These are phyloP conservation scores for Apamea epomidion DNA, from an alignment of 2,888 invertebrate genomes.

Conservation along the genomic window DNA sequence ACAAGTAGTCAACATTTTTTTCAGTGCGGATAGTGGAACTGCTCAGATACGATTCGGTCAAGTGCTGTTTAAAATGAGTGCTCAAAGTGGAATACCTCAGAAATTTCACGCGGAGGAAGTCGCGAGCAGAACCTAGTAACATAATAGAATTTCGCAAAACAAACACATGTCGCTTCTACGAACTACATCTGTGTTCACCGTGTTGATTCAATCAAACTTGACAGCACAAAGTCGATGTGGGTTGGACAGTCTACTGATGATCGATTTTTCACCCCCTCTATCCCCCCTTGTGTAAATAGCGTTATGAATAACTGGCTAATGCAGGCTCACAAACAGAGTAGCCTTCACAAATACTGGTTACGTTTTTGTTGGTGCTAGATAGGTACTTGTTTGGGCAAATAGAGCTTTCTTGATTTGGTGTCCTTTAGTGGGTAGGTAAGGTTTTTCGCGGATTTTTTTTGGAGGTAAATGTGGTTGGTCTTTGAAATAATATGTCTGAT, in stretches of 20 bases:
- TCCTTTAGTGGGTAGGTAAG: neutral
- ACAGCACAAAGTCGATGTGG: constrained; percentile 89
- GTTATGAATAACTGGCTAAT: constrained; percentile 74
- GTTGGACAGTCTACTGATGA: constrained; percentile 85
- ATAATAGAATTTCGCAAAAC: constrained; percentile 10
- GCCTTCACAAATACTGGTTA: constrained; percentile 53
- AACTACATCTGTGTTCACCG: constrained; percentile 69
- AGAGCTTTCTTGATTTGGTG: constrained; percentile 12
- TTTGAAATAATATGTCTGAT: neutral
- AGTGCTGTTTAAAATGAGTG: neutral
- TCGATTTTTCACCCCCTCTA: constrained; percentile 85
- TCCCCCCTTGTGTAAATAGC: constrained; percentile 70
- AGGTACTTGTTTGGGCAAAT: constrained; percentile 34
- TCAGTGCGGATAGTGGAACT: no score
- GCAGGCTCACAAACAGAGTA: constrained; percentile 68
- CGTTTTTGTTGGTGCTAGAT: constrained; percentile 40
- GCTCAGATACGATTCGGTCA: neutral
- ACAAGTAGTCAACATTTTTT: no score
- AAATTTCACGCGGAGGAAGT: neutral
- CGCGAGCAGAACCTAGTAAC: neutral
- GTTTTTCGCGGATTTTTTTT: neutral
- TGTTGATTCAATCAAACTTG: constrained; percentile 89
- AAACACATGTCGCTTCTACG: constrained; percentile 70
- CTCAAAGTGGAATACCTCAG: neutral
- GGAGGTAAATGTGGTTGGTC: neutral